Evolutionary conservation across 2,888 invertebrate genomes (phyloP).

Genomic region (Gastracanthus pulcherrimus): DNA sequence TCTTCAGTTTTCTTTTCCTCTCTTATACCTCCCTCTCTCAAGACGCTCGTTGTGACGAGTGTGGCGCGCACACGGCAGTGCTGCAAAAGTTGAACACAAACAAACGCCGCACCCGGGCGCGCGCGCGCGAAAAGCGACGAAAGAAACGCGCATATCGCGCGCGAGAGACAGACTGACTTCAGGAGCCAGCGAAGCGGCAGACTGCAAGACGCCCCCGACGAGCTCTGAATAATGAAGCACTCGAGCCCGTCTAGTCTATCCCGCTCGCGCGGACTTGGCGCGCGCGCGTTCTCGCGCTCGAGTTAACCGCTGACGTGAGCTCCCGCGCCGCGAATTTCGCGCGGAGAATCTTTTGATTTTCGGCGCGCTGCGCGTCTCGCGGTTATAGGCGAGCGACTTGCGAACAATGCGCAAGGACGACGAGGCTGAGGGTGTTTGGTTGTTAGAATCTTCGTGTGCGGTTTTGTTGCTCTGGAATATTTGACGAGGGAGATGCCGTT

Average conservation of each 20-base stretch:
- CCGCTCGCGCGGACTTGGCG: not conserved
- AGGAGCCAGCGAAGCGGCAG: constrained; percentile 40
- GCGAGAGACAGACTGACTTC: not conserved
- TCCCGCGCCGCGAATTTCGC: not conserved
- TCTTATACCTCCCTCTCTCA: not conserved
- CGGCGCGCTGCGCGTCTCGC: not conserved
- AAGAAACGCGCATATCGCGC: not conserved
- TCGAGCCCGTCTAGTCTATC: constrained; percentile 31
- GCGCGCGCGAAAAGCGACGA: not conserved
- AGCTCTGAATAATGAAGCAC: constrained; percentile 76
- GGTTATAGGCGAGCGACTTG: not conserved
- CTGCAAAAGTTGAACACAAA: too few relatives aligned
- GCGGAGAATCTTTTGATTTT: not conserved
- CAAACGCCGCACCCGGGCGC: too few relatives aligned
- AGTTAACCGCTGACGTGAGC: constrained; percentile 21
- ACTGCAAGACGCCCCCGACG: constrained; percentile 66
- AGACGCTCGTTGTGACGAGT: not conserved
- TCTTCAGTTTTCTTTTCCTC: not conserved
- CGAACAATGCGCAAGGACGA: not conserved
- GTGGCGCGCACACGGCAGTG: not conserved
- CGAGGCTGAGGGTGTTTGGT: not conserved
- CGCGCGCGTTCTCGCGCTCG: not conserved
- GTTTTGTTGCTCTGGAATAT: too few relatives aligned
- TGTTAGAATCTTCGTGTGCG: not conserved
- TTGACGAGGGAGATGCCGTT: too few relatives aligned